These are phyloP conservation scores for Cynopterus sphinx DNA, from an alignment of 2,797 vertebrate genomes.

Conservation along the genomic window DNA sequence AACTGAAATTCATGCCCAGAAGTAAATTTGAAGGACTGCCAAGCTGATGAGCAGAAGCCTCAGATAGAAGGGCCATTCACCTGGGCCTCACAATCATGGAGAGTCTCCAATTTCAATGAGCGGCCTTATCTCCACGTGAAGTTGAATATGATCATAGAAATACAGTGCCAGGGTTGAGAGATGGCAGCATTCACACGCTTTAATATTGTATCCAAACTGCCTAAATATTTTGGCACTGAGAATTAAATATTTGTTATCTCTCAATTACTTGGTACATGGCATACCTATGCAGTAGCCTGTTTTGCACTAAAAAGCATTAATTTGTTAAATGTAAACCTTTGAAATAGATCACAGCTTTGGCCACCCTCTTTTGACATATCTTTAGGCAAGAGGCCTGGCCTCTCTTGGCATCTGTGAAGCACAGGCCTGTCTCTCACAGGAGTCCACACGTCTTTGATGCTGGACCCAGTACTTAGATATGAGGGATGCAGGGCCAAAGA, in stretches of 20 bases:
- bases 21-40: background rate
- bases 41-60: background rate
- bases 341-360: background rate
- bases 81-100: background rate
- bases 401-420: background rate
- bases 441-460: background rate
- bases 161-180: background rate
- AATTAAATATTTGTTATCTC: background rate
- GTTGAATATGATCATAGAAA: background rate
- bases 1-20: background rate
- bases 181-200: background rate
- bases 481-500: background rate
- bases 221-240: background rate
- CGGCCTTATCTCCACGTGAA: background rate
- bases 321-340: background rate
- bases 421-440: background rate
- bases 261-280: background rate
- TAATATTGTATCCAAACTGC: background rate
- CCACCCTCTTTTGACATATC: background rate
- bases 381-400: background rate
- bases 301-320: conserved; percentile 7
- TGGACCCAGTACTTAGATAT: background rate
- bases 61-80: background rate
- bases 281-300: background rate
- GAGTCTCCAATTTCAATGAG: background rate